Conservation (phyloP, 2,113 vertebrate species). For the Sinocyclocheilus anshuiensis region DNA sequence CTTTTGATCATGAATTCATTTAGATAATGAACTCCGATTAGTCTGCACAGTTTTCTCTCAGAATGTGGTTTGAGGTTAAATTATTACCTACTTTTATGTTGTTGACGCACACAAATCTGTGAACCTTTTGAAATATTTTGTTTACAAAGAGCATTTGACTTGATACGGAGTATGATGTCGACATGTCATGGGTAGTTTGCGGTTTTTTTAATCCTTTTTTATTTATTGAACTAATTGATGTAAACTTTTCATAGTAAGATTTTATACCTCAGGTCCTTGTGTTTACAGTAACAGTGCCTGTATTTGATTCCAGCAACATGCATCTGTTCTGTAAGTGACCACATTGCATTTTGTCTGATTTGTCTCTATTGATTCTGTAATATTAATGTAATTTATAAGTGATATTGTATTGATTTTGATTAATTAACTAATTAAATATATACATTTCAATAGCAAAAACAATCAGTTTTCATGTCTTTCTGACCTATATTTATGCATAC, state of each 20-base stretch:
- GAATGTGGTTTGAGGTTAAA: not conserved
- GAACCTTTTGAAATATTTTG: not conserved
- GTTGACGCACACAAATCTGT: not conserved
- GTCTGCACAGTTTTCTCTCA: not conserved
- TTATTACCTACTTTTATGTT: not conserved
- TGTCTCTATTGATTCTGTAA: slow-evolving; percentile 6
- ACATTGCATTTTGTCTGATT: not conserved
- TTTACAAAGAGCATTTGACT: slow-evolving; percentile 15
- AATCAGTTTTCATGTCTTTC: not conserved
- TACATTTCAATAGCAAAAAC: not conserved
- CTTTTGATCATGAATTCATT: not conserved
- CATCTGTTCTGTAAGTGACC: not conserved
- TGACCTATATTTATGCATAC: not conserved
- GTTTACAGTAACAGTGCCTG: not conserved
- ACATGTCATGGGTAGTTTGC: not conserved
- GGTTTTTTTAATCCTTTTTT: not conserved
- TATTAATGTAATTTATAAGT: slow-evolving; percentile 13
- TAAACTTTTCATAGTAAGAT: not conserved
- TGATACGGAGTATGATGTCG: not conserved
- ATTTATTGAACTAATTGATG: not conserved
- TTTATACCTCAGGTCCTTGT: slow-evolving; percentile 29
- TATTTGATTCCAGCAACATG: not conserved
- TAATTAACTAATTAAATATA: slow-evolving; percentile 27
- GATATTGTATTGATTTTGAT: slow-evolving; percentile 14
- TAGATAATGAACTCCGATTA: not conserved